Percentiles rank a stretch among this genome's conserved stretches.
Evolutionary conservation across 1,140 invertebrate genomes (phyloP).

Genomic region (Lycorma delicatula): DNA sequence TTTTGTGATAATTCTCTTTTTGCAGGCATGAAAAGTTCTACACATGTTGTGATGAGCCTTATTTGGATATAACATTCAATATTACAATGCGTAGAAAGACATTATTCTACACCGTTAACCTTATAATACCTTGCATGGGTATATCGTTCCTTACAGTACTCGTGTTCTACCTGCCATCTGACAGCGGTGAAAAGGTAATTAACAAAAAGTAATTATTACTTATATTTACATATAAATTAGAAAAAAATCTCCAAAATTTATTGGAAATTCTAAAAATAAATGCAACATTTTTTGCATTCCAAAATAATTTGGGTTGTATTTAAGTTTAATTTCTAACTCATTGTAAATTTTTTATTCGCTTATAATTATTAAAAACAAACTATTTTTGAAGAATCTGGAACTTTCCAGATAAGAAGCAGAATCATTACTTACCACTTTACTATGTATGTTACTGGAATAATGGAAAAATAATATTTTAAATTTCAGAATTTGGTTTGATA

Average conservation of each 20-base stretch:
- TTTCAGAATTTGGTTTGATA: too few relatives aligned
- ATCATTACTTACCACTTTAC: too few relatives aligned
- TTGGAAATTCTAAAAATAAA: background rate
- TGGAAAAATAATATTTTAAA: too few relatives aligned
- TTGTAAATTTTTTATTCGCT: too few relatives aligned
- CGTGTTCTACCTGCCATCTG: slow-evolving; percentile 97
- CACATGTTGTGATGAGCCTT: slow-evolving; percentile 93
- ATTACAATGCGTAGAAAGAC: slow-evolving; percentile 96
- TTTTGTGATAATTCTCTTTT: too few relatives aligned
- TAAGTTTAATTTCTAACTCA: too few relatives aligned
- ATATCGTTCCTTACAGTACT: slow-evolving; percentile 97
- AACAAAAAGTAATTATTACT: too few relatives aligned
- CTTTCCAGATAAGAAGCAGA: too few relatives aligned
- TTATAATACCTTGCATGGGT: slow-evolving; percentile 95
- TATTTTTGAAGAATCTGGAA: too few relatives aligned
- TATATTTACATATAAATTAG: slow-evolving; percentile 7
- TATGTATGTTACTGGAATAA: too few relatives aligned
- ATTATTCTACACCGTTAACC: slow-evolving; percentile 94
- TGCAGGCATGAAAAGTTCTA: slow-evolving; percentile 88
- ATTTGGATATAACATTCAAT: slow-evolving; percentile 97
- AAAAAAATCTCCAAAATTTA: background rate
- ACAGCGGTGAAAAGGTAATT: slow-evolving; percentile 96
- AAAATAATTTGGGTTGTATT: too few relatives aligned
- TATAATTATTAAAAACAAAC: too few relatives aligned
- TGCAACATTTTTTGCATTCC: background rate